Conservation (phyloP, 2,888 invertebrate species). For the Lasioglossum pauxillum region DNA sequence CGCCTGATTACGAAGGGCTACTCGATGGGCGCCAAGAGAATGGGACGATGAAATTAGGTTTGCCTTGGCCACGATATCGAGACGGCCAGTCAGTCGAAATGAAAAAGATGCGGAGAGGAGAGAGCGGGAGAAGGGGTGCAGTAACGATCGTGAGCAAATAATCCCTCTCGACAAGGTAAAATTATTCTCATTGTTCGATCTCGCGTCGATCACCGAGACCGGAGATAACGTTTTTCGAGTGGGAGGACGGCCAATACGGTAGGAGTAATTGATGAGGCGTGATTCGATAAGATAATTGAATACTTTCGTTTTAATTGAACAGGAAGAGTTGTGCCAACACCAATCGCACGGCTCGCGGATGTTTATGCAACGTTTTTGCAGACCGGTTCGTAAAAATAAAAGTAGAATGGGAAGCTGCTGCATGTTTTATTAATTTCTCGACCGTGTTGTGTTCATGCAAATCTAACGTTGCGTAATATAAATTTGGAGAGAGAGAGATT, state of each 20-base stretch:
- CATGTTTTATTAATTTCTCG: background rate
- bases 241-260: slow-evolving; percentile 1
- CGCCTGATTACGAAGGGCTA: slow-evolving; percentile 75
- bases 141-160: slow-evolving; percentile 56
- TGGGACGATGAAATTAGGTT: slow-evolving; percentile 75
- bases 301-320: slow-evolving; percentile 11
- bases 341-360: background rate
- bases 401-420: background rate
- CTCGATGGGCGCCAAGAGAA: slow-evolving; percentile 64
- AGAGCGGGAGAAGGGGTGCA: slow-evolving; percentile 17
- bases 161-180: slow-evolving; percentile 45
- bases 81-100: slow-evolving; percentile 61
- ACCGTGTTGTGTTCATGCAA: background rate
- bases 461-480: background rate
- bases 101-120: slow-evolving; percentile 41
- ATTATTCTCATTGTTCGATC: slow-evolving; percentile 51
- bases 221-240: slow-evolving; percentile 30
- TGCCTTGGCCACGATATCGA: slow-evolving; percentile 74
- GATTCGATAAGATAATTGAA: slow-evolving; percentile 10
- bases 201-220: slow-evolving; percentile 16
- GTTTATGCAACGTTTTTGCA: background rate
- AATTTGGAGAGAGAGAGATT: background rate
- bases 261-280: slow-evolving; percentile 5
- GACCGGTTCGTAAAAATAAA: background rate
- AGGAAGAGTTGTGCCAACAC: background rate